These are phyloP conservation scores for Malthinus seriepunctatus DNA, from an alignment of 2,888 invertebrate genomes.

Conservation along the genomic window DNA sequence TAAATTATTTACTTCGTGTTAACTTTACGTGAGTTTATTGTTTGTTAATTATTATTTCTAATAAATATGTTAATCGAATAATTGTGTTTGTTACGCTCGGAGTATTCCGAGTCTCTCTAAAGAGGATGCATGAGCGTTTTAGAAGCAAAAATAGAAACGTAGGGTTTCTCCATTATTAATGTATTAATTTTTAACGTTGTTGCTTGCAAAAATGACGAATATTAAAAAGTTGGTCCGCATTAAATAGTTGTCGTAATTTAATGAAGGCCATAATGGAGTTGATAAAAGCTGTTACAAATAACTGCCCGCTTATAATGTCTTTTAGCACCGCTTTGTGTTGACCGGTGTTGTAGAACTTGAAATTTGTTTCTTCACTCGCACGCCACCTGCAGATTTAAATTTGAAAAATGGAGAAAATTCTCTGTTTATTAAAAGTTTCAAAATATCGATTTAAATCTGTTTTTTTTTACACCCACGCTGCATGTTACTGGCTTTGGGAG, in stretches of 20 bases:
- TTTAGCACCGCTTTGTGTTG: background rate
- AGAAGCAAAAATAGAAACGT: background rate
- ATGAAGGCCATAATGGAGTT: slow-evolving; percentile 29
- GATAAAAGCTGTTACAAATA: slow-evolving; percentile 25
- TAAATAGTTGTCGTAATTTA: slow-evolving; percentile 11
- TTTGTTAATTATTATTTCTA: slow-evolving; percentile 38
- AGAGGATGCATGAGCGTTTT: background rate
- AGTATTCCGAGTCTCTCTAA: background rate
- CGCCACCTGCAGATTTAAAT: background rate
- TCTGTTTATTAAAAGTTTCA: too few relatives aligned
- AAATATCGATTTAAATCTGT: too few relatives aligned
- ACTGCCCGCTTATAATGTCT: slow-evolving; percentile 10
- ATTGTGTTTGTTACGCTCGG: slow-evolving; percentile 11
- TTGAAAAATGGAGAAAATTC: too few relatives aligned
- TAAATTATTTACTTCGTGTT: slow-evolving; percentile 28
- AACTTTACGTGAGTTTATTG: slow-evolving; percentile 32
- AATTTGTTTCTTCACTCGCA: background rate
- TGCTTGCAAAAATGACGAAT: too few relatives aligned
- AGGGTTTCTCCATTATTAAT: background rate
- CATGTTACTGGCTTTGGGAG: too few relatives aligned
- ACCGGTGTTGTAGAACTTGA: background rate
- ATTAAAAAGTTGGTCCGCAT: background rate
- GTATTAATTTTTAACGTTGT: background rate
- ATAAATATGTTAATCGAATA: slow-evolving; percentile 34
- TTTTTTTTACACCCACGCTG: too few relatives aligned